Evolutionary conservation across 2,888 invertebrate species (phyloP).

Genomic region (Scelioninae gen. 2): DNA sequence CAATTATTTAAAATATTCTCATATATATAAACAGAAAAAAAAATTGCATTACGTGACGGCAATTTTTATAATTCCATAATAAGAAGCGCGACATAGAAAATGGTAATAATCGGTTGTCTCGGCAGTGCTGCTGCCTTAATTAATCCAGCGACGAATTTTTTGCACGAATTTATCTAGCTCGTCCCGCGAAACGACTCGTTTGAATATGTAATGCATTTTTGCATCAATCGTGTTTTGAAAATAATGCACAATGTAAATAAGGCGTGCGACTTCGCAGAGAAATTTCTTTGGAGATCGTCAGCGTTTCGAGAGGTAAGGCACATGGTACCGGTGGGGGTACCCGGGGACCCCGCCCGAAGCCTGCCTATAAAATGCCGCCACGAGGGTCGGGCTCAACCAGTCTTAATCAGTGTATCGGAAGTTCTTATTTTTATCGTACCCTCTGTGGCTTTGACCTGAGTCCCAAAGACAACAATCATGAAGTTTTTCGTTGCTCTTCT

Average conservation of each 20-base stretch:
- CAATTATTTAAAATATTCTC: too few relatives aligned
- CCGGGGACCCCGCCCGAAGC: conserved; percentile 69
- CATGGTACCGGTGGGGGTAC: conserved; percentile 56
- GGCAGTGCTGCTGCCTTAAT: too few relatives aligned
- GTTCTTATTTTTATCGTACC: conserved; percentile 60
- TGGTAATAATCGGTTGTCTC: not conserved
- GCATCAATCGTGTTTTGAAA: conserved; percentile 18
- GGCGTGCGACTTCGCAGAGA: conserved; percentile 40
- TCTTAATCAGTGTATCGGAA: conserved; percentile 70
- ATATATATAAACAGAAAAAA: too few relatives aligned
- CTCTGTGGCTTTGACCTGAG: not conserved
- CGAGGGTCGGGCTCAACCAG: conserved; percentile 72
- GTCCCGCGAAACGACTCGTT: too few relatives aligned
- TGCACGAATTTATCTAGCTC: too few relatives aligned
- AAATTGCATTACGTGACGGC: too few relatives aligned
- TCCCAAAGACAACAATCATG: conserved; percentile 63
- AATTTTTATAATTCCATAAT: too few relatives aligned
- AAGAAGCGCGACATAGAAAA: too few relatives aligned
- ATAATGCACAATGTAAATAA: conserved; percentile 33
- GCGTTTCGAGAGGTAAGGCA: conserved; percentile 59
- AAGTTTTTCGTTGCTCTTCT: conserved; percentile 77
- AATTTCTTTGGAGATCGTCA: conserved; percentile 60
- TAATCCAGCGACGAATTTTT: too few relatives aligned
- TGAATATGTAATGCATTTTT: not conserved
- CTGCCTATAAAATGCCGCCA: conserved; percentile 71